Conservation (phyloP, 2,888 invertebrate genomes). For the Polyommatus icarus region DNA sequence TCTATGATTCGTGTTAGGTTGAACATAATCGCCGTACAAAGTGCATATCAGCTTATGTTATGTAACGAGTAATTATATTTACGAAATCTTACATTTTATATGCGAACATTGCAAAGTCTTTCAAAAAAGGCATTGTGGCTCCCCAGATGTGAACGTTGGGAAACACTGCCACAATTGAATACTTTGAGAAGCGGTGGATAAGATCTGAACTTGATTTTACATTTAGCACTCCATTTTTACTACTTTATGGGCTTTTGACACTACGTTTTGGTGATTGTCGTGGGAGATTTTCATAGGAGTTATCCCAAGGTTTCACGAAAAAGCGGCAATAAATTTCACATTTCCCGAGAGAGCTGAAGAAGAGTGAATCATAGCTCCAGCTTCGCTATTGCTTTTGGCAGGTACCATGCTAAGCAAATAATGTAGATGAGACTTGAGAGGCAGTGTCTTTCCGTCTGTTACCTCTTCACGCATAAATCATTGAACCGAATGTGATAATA, state of each 20-base stretch:
- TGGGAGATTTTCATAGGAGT: background rate
- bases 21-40: background rate
- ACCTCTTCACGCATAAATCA: too few species aligned
- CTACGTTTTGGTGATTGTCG: background rate
- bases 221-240: background rate
- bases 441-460: too few species aligned
- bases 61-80: background rate
- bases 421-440: too few species aligned
- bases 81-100: constrained; percentile 7
- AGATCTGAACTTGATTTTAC: background rate
- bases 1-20: background rate
- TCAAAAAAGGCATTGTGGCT: constrained; percentile 6
- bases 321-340: too few species aligned
- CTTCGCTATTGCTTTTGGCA: too few species aligned
- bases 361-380: too few species aligned
- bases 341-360: too few species aligned
- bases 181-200: background rate
- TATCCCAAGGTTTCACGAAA: too few species aligned
- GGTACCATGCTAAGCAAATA: too few species aligned
- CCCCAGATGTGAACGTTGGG: background rate
- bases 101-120: background rate
- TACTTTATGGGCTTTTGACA: background rate
- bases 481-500: too few species aligned
- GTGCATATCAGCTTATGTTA: background rate
- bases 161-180: constrained; percentile 8